Evolutionary conservation across 2,888 invertebrate genomes (phyloP), one percentile per base, ranked within the genome.

Genomic region (Cinara cedri): DNA sequence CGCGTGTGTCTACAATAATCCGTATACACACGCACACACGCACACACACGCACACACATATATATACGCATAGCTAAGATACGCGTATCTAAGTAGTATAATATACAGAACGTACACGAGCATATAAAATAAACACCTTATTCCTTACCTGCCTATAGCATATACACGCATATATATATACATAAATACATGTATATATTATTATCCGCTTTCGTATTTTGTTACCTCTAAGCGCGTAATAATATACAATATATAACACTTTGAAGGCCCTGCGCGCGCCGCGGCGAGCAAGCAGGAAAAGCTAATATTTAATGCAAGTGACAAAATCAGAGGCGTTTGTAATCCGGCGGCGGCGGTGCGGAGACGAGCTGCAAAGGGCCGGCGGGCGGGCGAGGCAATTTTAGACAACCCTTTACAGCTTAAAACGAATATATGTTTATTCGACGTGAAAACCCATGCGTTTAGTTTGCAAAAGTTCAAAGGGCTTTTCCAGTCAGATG

Each of bases 401-500:
- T 76, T 76, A 76, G 66, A 76, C 75, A 76, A 76, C 75, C 75
- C 75, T 76, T 76, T 76, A 76, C 76, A 60, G 76, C 76, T 76
- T 76, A 68, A 76, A 76, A 76, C 57, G 76, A 76, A 76, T 76
- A 76, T 76, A 76, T 76, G 66, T 76, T 76, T 76, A 68, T 76
- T 76, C 68, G 76, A 76, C 76, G 76, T 68, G 76, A 76, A 76
- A 76, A 76, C 76, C 76, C 76, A 76, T 66, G 68, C 76, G 76
- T 68, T 68, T 76, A 68, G 76, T 76, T 68, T 68, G 76, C 76
- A 76, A 76, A 76, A 76, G 76, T 76, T 76, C 76, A 76, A 68
- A 76, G 76, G 76, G 76, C 76, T 76, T 76, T 76, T 76, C 76
- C 76, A 76, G 76, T 76, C 76, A 68, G 76, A 76, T 68, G 76